Base-by-base conservation (phyloP, 1,140 invertebrate genomes). In the Helicoverpa armigera region DNA sequence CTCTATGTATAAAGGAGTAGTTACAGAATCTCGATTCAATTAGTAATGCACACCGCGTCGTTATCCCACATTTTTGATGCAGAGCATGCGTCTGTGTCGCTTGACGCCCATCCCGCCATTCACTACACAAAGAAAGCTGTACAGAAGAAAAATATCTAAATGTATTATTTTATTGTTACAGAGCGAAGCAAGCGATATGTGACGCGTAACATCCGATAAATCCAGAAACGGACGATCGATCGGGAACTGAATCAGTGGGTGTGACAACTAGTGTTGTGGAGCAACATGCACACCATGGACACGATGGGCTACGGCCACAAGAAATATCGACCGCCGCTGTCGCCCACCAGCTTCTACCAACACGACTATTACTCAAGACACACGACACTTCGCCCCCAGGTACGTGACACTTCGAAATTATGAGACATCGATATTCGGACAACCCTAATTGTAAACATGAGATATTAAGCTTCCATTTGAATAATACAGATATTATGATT, bases 221-320 rank as follows among this genome's bases (percentile, higher is more conserved):
- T 48, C 16, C n/a, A 74, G 23, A 9, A 74, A 14, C n/a, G 51
- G 31, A 74, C 54, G 11, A 56, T 74, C 23, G 53, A 58, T 61
- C 31, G 54, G 73, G 31, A 74, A 43, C 43, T 29, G 56, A 60
- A 23, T 79, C 50, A 75, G 50, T 72, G 82, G 51, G 70, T 82
- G 83, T 85, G 83, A 85, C 85, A 78, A 87, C 82, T 85, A 86
- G 86, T 83, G 74, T 69, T 69, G 83, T 74, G 79, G 53, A 60
- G 29, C 82, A 91, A 80, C 51, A 95, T 95, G 94, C 94, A 95
- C 82, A 95, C 94, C 0, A 95, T 95, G 94, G 95, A 95, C 85
- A 94, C 94, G 14, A 90, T 95, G 87, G 91, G 91, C 83, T 94
- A 94, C 84, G 93, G 95, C 81, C 94, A 95, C 82, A 95, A 95